Evolutionary conservation across 2,113 vertebrate species (phyloP).

Genomic region (Prunella fulvescens): DNA sequence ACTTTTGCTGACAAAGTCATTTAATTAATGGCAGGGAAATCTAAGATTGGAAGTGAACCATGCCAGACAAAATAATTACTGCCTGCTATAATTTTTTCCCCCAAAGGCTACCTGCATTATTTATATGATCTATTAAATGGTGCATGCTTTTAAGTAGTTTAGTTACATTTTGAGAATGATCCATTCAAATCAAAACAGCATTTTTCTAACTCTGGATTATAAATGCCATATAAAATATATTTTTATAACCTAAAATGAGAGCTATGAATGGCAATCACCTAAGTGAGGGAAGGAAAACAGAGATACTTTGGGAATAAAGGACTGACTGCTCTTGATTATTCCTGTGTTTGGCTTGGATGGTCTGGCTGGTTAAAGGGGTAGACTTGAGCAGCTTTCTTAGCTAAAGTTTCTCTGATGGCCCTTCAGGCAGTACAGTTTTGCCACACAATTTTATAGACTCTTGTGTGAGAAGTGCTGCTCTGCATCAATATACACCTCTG

Average conservation of each 20-base stretch:
- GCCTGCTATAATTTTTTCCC: background rate
- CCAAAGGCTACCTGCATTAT: constrained; percentile 6
- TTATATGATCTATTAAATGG: constrained; percentile 19
- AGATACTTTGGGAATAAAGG: background rate
- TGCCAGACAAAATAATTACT: constrained; percentile 28
- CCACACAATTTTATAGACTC: background rate
- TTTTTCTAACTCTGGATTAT: constrained; percentile 1
- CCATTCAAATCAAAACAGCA: background rate
- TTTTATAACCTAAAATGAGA: background rate
- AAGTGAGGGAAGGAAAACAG: background rate
- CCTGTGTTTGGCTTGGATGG: background rate
- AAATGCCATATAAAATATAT: background rate
- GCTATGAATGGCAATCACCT: background rate
- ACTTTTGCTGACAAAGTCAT: background rate
- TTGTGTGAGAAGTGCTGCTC: background rate
- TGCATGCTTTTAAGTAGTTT: background rate
- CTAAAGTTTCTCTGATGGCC: background rate
- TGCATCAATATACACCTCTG: background rate
- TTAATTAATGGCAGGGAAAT: constrained; percentile 27
- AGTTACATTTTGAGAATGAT: constrained; percentile 2
- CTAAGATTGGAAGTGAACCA: constrained; percentile 19
- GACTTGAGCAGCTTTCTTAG: background rate
- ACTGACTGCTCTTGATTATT: background rate
- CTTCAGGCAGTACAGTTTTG: background rate
- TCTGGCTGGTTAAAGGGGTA: background rate